Percentiles rank a stretch among this genome's conserved stretches.
Conservation (phyloP, 2,113 vertebrate species). For the Falcunculus frontatus region DNA sequence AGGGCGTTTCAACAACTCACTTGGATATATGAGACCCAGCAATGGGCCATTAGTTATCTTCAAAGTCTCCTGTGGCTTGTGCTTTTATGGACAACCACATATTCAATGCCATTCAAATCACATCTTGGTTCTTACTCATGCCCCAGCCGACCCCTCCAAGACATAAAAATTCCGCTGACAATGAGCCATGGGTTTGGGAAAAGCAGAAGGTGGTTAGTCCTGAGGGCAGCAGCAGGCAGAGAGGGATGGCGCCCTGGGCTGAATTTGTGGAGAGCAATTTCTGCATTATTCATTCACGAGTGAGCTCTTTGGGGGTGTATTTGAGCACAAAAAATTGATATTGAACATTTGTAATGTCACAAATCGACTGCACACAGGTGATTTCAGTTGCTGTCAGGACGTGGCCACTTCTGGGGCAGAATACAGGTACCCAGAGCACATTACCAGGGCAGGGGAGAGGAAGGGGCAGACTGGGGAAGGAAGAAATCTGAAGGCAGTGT, state of each 20-base stretch:
- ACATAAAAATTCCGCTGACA: background rate
- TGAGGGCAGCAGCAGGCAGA: background rate
- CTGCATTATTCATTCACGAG: background rate
- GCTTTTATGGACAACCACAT: background rate
- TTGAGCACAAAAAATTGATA: background rate
- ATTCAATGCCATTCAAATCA: background rate
- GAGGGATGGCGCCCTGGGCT: background rate
- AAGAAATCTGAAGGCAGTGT: background rate
- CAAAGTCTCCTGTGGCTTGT: background rate
- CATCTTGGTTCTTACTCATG: background rate
- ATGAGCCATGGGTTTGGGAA: background rate
- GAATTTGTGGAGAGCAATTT: background rate
- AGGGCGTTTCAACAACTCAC: background rate
- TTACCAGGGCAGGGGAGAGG: background rate
- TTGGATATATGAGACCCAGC: background rate
- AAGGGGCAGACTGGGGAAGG: accelerated
- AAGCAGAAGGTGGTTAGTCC: background rate
- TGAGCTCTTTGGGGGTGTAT: background rate
- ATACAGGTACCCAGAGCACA: background rate
- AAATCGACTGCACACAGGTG: background rate
- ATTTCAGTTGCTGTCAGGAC: background rate
- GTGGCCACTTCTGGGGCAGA: background rate
- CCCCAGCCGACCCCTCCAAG: background rate
- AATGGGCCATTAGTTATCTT: background rate
- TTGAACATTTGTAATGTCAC: background rate